phyloP scores from a whole-genome alignment of 2,888 invertebrate species.

The Crossocerus cetratus region DNA sequence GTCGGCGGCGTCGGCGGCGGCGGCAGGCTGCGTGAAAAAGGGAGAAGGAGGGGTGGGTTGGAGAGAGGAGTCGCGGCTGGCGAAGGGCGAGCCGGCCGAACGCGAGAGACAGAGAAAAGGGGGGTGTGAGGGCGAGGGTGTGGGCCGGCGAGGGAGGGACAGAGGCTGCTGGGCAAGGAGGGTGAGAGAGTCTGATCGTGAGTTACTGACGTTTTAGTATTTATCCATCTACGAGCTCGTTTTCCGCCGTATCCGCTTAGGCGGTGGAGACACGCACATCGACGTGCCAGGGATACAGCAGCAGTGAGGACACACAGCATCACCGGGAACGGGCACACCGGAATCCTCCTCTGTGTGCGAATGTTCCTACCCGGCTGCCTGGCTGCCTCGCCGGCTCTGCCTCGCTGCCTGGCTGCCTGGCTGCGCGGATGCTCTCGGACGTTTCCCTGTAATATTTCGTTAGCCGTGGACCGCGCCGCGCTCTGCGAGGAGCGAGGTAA shows the following conservation, averaged over 20 bases:
- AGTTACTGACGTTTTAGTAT: conserved; percentile 75
- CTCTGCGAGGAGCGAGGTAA: conserved; percentile 34
- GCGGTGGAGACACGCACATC: conserved; percentile 44
- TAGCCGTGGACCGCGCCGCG: conserved; percentile 40
- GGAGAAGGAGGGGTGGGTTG: background rate
- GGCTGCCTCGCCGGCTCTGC: background rate
- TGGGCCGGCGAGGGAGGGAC: background rate
- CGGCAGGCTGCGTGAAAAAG: background rate
- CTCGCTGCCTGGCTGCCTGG: background rate
- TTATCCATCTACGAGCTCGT: conserved; percentile 71
- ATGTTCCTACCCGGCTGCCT: conserved; percentile 21
- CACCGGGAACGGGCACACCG: background rate
- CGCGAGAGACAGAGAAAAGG: conserved; percentile 17
- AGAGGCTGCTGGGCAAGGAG: conserved; percentile 37
- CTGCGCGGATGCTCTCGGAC: conserved; percentile 37
- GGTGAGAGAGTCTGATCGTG: conserved; percentile 67
- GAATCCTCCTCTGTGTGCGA: conserved; percentile 16
- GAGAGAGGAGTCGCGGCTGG: background rate
- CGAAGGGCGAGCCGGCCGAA: background rate
- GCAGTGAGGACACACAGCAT: background rate
- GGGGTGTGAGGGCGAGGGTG: background rate
- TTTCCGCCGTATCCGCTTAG: conserved; percentile 65
- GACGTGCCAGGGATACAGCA: background rate
- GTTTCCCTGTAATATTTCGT: conserved; percentile 58
- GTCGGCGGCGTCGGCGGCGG: conserved; percentile 19